phyloP scores from a whole-genome alignment of 2,888 invertebrate genomes.

The Trisateles emortualis region DNA sequence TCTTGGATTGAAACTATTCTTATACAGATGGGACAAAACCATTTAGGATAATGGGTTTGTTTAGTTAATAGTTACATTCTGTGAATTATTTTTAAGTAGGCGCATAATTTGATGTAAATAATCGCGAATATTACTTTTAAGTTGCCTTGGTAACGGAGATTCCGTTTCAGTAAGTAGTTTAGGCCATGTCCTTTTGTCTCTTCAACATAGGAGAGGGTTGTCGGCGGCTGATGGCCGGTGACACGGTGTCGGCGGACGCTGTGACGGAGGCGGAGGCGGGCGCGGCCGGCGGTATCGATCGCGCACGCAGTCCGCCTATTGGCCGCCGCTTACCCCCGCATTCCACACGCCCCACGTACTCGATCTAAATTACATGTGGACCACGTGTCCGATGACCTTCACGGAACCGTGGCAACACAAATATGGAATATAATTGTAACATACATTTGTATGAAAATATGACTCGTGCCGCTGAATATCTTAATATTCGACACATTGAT shows the following conservation, averaged over 20 bases:
- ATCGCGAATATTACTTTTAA: slow-evolving; percentile 5
- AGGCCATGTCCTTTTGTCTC: no score
- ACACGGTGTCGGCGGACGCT: slow-evolving; percentile 47
- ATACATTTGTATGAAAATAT: slow-evolving; percentile 32
- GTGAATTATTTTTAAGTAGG: background rate
- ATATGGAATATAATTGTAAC: slow-evolving; percentile 43
- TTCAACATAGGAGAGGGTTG: slow-evolving; percentile 16
- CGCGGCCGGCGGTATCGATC: slow-evolving; percentile 57
- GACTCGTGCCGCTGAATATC: slow-evolving; percentile 29
- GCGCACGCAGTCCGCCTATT: slow-evolving; percentile 56
- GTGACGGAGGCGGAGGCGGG: slow-evolving; percentile 62
- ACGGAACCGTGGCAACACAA: slow-evolving; percentile 55
- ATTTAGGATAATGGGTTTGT: slow-evolving; percentile 14
- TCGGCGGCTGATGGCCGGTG: slow-evolving; percentile 43
- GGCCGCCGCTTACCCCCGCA: slow-evolving; percentile 44
- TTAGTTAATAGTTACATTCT: slow-evolving; percentile 14
- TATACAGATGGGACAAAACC: background rate
- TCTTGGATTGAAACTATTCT: slow-evolving; percentile 21
- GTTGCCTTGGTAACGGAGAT: no score
- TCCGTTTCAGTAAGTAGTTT: no score
- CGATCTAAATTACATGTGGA: slow-evolving; percentile 63
- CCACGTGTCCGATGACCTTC: slow-evolving; percentile 72
- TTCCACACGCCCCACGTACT: slow-evolving; percentile 52
- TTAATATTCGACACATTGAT: slow-evolving; percentile 22
- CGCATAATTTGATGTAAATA: slow-evolving; percentile 1